Conservation (phyloP, 1,140 invertebrate species). For the Euschistus heros region DNA sequence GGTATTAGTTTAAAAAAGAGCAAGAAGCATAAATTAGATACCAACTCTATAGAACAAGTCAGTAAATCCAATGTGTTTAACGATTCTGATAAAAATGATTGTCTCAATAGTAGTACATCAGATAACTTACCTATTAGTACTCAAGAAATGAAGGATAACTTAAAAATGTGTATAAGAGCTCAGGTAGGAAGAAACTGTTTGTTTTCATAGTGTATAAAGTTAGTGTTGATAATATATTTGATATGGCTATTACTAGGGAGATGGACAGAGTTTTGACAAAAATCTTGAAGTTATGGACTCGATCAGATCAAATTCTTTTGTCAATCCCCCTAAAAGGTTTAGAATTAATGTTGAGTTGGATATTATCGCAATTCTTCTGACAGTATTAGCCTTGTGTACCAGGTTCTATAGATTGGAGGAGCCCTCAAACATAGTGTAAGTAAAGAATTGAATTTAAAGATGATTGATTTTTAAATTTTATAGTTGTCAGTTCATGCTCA, state of each 20-base stretch:
- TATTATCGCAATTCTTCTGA: slow-evolving; percentile 57
- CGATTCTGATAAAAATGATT: too few species aligned
- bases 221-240: too few species aligned
- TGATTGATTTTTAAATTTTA: not conserved
- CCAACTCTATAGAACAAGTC: too few species aligned
- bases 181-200: too few species aligned
- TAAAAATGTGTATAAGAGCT: too few species aligned
- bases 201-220: not conserved
- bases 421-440: slow-evolving; percentile 84
- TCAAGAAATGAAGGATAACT: too few species aligned
- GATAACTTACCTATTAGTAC: too few species aligned
- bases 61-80: too few species aligned
- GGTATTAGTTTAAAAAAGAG: too few species aligned
- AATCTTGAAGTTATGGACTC: not conserved
- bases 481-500: not conserved
- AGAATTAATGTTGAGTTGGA: slow-evolving; percentile 59
- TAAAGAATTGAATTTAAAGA: slow-evolving; percentile 30
- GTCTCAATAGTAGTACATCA: too few species aligned
- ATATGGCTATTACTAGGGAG: not conserved
- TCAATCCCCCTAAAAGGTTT: slow-evolving; percentile 16
- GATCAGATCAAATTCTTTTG: too few species aligned
- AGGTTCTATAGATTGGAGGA: slow-evolving; percentile 73
- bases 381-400: slow-evolving; percentile 58
- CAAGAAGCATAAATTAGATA: too few species aligned
- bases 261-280: slow-evolving; percentile 9